Evolutionary conservation across 2,888 invertebrate species (phyloP), one percentile per base, ranked within the genome.

Genomic region (Nycteola revayana): DNA sequence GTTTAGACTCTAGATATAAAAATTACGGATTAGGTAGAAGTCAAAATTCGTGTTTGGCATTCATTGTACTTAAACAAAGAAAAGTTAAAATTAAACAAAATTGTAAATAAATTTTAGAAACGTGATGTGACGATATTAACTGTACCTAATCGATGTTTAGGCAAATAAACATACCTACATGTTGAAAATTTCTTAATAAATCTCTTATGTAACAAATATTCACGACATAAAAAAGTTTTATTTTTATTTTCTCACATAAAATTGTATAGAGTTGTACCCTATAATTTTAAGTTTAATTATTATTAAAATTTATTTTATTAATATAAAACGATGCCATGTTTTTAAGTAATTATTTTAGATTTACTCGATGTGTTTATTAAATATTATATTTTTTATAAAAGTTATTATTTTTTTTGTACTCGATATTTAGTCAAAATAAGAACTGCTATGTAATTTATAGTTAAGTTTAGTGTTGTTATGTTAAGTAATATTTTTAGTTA

Each of bases 351-450:
- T 80, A 80, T 73, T 76, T 76, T 83, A 79, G 71, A 56, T 61
- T 71, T 76, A 75, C 68, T 66, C 62, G 64, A 75, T 81, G 77
- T 86, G 83, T 87, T 87, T 83, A 81, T 75, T 79, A 66, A 82
- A 79, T 79, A 75, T 76, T 81, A 85, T 84, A 83, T 86, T 86
- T 86, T 79, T 84, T 84, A 85, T 85, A 82, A 77, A 81, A 73
- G 82, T 86, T 84, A 84, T 83, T 77, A 42, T 75, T 78, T 73
- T 80, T 82, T 85, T 73, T 82, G 76, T 84, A 83, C 68, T 78
- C 74, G 65, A 74, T 66, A 59, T 71, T 68, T 79, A 82, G 82
- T 81, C 76, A 76, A 72, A 64, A 49, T 57, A 58, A 57, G 78
- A 72, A 77, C 66, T 70, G 72, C 74, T 79, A 75, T 81, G 77